Conservation (phyloP, 2,113 vertebrate genomes). For the Ageneiosus marmoratus region DNA sequence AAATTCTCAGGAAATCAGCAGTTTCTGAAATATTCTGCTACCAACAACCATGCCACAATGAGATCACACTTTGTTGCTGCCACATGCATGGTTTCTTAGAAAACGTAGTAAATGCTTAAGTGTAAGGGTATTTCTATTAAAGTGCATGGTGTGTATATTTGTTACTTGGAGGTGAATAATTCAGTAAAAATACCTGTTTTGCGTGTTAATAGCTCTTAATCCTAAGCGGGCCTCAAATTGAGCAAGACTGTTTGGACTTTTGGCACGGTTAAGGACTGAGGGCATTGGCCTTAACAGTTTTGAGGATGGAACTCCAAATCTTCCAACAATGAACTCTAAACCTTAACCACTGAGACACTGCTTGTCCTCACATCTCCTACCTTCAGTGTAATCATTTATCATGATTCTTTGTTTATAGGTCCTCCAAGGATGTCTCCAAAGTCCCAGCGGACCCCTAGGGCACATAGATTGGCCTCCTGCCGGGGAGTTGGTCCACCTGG, state of each 20-base stretch:
- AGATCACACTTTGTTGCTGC: too few species aligned
- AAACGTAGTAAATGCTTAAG: too few species aligned
- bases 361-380: neutral
- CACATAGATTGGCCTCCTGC: constrained; percentile 88
- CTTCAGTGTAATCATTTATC: neutral
- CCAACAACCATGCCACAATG: too few species aligned
- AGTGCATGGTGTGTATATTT: too few species aligned
- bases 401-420: constrained; percentile 68
- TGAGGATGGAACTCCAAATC: neutral
- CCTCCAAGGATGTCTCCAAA: constrained; percentile 99
- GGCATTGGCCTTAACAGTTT: neutral
- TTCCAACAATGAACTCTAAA: neutral
- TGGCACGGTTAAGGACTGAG: neutral
- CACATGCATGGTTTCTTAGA: too few species aligned
- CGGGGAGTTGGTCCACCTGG: constrained; percentile 84
- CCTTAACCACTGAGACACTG: neutral
- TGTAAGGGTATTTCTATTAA: too few species aligned
- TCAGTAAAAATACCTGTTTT: neutral
- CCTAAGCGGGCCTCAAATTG: neutral
- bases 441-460: constrained; percentile 92
- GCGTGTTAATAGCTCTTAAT: neutral
- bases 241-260: neutral
- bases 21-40: too few species aligned
- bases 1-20: too few species aligned
- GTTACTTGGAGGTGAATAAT: neutral